phyloP scores from a whole-genome alignment of 2,113 vertebrate species.

The Oxygymnocypris stewartii region DNA sequence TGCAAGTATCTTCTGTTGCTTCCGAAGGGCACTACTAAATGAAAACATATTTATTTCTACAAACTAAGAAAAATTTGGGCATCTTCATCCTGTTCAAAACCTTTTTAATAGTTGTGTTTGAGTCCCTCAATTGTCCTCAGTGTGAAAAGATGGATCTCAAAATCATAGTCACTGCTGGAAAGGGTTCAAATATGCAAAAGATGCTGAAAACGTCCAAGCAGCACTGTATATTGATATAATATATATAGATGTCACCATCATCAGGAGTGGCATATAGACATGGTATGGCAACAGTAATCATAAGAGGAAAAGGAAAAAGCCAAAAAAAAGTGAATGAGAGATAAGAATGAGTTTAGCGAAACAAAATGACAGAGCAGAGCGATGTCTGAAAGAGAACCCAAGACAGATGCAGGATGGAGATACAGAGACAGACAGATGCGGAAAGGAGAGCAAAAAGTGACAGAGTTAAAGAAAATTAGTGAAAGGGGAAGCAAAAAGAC shows the following conservation, averaged over 20 bases:
- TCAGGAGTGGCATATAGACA: constrained; percentile 57
- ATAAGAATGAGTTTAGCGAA: not conserved
- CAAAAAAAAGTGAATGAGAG: not conserved
- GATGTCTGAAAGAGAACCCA: constrained; percentile 7
- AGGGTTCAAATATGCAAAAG: no score
- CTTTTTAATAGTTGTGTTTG: no score
- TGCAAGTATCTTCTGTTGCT: no score
- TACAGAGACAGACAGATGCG: constrained; percentile 18
- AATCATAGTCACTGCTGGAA: no score
- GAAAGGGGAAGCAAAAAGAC: not conserved
- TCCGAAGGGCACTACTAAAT: no score
- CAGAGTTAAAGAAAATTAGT: constrained; percentile 52
- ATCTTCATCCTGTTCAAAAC: no score
- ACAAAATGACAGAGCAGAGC: constrained; percentile 2
- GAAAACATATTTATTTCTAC: no score
- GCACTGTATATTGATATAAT: not conserved
- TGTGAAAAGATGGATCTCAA: no score
- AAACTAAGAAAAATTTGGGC: no score
- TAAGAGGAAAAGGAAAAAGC: not conserved
- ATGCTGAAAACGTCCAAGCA: no score
- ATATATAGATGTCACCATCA: constrained; percentile 37
- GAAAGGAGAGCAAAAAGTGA: constrained; percentile 42
- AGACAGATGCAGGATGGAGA: constrained; percentile 46
- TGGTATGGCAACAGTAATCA: constrained; percentile 49
- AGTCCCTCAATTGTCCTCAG: no score